phyloP scores from a whole-genome alignment of 2,113 vertebrate genomes.

The Grallaria varia region DNA sequence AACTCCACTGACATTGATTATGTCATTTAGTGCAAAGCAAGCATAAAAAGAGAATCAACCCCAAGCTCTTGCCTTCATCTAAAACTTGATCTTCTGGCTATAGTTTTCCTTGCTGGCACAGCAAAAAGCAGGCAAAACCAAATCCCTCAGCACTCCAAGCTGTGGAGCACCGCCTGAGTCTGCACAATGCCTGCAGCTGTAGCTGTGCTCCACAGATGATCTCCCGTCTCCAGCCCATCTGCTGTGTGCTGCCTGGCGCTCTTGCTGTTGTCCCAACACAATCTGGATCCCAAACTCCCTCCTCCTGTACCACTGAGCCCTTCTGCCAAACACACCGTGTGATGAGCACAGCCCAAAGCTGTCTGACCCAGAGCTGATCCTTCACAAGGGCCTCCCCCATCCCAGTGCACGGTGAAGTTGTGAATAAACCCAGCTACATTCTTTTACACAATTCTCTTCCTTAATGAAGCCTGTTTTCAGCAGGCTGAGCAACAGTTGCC shows the following conservation, averaged over 20 bases:
- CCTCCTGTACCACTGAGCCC: background rate
- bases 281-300: background rate
- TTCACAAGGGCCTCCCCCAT: background rate
- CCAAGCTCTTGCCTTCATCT: background rate
- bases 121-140: background rate
- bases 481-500: background rate
- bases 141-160: background rate
- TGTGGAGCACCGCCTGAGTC: background rate
- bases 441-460: background rate
- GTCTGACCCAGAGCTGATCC: background rate
- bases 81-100: background rate
- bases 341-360: background rate
- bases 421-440: background rate
- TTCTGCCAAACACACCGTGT: background rate
- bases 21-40: slow-evolving; percentile 18
- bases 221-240: background rate
- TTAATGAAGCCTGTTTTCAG: background rate
- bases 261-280: background rate
- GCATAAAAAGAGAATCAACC: slow-evolving; percentile 4
- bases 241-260: slow-evolving; percentile 2
- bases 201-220: background rate
- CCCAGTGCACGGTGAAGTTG: background rate
- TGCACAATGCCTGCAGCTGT: background rate
- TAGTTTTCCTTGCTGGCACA: slow-evolving; percentile 4
- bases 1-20: background rate